Evolutionary conservation across 2,113 vertebrate genomes (phyloP).

Genomic region (Chaetodon trifascialis): DNA sequence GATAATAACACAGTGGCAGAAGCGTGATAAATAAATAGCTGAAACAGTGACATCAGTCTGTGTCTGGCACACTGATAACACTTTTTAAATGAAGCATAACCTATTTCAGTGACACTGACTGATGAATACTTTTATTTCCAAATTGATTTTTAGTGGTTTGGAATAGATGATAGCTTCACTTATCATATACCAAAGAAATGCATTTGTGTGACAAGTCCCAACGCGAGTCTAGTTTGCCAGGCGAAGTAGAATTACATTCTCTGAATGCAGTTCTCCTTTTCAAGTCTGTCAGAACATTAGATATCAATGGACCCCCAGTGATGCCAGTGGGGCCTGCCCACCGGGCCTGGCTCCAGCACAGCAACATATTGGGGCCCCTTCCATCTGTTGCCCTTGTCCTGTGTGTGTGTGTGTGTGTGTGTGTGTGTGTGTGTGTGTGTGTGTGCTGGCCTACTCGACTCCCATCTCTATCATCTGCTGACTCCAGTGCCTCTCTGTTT

Average conservation of each 20-base stretch:
- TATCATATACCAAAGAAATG: slow-evolving; percentile 37
- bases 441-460: slow-evolving; percentile 37
- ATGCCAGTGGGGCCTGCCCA: slow-evolving; percentile 55
- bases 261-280: slow-evolving; percentile 29
- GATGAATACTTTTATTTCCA: slow-evolving; percentile 8
- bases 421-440: slow-evolving; percentile 8
- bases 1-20: neutral
- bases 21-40: neutral
- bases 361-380: slow-evolving; percentile 60
- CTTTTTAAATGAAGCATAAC: neutral
- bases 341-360: slow-evolving; percentile 61
- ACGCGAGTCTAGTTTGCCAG: slow-evolving; percentile 31
- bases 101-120: slow-evolving; percentile 2
- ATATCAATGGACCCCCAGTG: slow-evolving; percentile 66
- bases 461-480: slow-evolving; percentile 57
- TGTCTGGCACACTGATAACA: neutral
- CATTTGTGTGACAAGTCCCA: slow-evolving; percentile 28
- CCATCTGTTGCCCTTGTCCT: slow-evolving; percentile 76
- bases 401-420: slow-evolving; percentile 10
- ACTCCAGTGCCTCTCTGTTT: slow-evolving; percentile 57
- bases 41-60: neutral
- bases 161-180: slow-evolving; percentile 20
- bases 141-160: slow-evolving; percentile 10
- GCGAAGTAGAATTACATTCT: slow-evolving; percentile 29
- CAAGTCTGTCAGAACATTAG: slow-evolving; percentile 58